Conservation (phyloP, 2,113 vertebrate species). For the Cynoglossus semilaevis region DNA sequence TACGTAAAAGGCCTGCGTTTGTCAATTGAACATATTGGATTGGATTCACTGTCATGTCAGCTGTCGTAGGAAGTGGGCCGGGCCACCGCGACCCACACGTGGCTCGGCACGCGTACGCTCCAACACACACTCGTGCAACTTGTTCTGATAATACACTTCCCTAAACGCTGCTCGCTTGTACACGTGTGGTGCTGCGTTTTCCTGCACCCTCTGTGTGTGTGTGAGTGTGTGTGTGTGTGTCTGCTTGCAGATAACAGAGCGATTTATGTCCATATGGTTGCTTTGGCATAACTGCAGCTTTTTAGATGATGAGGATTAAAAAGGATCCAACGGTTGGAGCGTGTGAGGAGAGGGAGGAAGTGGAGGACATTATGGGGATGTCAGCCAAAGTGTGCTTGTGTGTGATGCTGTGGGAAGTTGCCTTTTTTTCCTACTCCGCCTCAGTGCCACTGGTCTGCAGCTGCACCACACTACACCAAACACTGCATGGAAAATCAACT, state of each 20-base stretch:
- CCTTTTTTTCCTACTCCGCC: conserved; percentile 15
- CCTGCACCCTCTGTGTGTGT: conserved; percentile 17
- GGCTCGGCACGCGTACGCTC: conserved; percentile 45
- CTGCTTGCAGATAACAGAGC: conserved; percentile 10
- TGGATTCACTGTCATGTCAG: conserved; percentile 56
- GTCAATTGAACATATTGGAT: conserved; percentile 71
- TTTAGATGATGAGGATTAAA: conserved; percentile 70
- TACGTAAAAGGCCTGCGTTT: conserved; percentile 67
- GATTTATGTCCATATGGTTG: conserved; percentile 62
- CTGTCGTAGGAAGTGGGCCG: conserved; percentile 30
- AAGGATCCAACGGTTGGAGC: conserved; percentile 47
- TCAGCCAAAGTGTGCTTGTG: conserved; percentile 38
- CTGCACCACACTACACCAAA: conserved; percentile 30
- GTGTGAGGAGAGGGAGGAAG: conserved; percentile 19
- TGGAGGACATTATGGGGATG: conserved; percentile 18
- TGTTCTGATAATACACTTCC: conserved; percentile 46
- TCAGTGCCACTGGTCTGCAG: conserved; percentile 28
- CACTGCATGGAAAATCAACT: background rate
- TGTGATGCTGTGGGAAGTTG: conserved; percentile 62
- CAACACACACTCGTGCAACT: conserved; percentile 22
- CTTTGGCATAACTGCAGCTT: conserved; percentile 53
- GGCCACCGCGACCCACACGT: conserved; percentile 41
- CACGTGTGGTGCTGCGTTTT: conserved; percentile 40
- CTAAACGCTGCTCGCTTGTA: conserved; percentile 22
- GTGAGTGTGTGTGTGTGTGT: conserved; percentile 32